Base-by-base conservation (phyloP, 2,113 vertebrate genomes). In the Hydropotes inermis region DNA sequence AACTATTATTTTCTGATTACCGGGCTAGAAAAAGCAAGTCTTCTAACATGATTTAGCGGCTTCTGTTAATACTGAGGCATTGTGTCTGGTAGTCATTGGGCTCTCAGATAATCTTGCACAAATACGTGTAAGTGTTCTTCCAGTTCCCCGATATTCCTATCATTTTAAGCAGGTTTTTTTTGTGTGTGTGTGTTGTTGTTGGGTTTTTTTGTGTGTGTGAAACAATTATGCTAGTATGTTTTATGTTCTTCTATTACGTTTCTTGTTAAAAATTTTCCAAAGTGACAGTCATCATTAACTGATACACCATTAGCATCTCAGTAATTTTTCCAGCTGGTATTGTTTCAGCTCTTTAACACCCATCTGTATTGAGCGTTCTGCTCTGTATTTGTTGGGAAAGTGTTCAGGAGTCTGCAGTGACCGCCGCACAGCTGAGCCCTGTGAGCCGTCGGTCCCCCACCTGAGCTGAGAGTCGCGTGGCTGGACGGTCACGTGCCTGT, bases 401-500 rank as follows among this genome's bases (percentile, higher is more conserved):
- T 8, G 33, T 6, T 64, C 27, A 16, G 54, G 45, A 30, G 27
- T 70, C 33, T 27, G 21, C 4, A 19, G 50, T 76, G 55, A 4
- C 79, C 27, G 0, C 9, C 36, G 58, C 52, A 36, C 47, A 19
- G 30, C 54, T 28, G 43, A 82, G 25, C 30, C 57, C 52, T 15
- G 14, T 25, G 25, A 23, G 39, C 21, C 43, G n/a, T 4, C 7
- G 15, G 0, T 19, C n/a, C 7, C 16, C 6, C 4, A 7, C 19
- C 74, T 12, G 23, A 21, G 7, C 54, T 16, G 36, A 82, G 57
- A 50, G 7, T 2, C 23, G 0, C 3, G 7, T 10, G 0, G 12
- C 14, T 6, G 1, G 4, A n/a, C n/a, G n/a, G n/a, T n/a, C n/a
- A n/a, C 9, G 2, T 0, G 4, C 58, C 27, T 61, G 78, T 43